Evolutionary conservation across 1,140 invertebrate species (phyloP).

Genomic region (Dreissena polymorpha): DNA sequence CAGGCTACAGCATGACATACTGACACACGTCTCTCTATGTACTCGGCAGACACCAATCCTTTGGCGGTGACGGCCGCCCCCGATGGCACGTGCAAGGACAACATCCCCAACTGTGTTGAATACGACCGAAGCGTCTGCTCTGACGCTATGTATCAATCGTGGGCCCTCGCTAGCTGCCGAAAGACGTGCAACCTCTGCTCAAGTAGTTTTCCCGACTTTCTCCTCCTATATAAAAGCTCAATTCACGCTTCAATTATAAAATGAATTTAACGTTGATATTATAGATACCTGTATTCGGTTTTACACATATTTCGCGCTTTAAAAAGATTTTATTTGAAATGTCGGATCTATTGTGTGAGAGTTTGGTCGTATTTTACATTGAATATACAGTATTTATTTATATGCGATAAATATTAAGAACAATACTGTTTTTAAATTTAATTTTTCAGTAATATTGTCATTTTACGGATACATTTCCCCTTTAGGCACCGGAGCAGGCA

Average conservation of each 20-base stretch:
- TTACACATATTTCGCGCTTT: no score
- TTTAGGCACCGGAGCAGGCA: constrained; percentile 1
- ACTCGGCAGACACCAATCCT: constrained; percentile 24
- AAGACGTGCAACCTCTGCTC: constrained; percentile 57
- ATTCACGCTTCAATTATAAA: not conserved
- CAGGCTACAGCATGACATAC: no score
- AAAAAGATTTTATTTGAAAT: no score
- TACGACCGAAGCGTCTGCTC: constrained; percentile 56
- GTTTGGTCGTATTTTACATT: no score
- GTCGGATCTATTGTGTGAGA: no score
- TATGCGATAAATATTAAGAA: no score
- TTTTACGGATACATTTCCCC: no score
- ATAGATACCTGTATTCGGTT: not conserved
- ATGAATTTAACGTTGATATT: not conserved
- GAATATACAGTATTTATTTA: no score
- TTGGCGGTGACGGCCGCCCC: constrained; percentile 3
- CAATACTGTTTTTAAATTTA: no score
- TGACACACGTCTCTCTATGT: no score
- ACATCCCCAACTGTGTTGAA: constrained; percentile 59
- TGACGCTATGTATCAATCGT: constrained; percentile 39
- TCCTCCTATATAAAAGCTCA: not conserved
- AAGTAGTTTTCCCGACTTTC: constrained; percentile 22
- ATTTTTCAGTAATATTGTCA: no score
- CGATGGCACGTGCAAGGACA: constrained; percentile 54
- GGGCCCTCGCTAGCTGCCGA: constrained; percentile 60